phyloP scores from a whole-genome alignment of 2,888 invertebrate genomes.

The Odontocerum albicorne region DNA sequence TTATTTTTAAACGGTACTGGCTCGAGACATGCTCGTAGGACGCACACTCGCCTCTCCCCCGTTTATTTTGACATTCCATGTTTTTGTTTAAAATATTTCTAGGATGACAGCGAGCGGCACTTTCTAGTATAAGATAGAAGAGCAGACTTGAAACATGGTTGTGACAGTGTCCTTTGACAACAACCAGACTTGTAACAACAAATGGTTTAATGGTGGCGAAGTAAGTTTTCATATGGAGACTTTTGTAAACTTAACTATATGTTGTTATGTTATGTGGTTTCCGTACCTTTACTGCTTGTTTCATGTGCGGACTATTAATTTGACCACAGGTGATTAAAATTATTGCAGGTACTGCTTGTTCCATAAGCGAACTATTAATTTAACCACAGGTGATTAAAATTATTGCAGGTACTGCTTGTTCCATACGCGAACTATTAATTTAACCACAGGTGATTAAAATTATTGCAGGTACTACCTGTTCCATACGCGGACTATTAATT shows the following conservation, averaged over 20 bases:
- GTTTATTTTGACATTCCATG: constrained; percentile 1
- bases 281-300: no score
- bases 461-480: no score
- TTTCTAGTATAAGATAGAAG: no score
- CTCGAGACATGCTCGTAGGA: background rate
- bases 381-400: no score
- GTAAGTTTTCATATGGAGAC: constrained; percentile 6
- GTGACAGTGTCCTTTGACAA: constrained; percentile 19
- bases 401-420: no score
- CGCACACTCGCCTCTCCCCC: background rate
- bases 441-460: no score
- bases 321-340: no score
- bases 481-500: no score
- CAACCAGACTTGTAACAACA: constrained; percentile 3
- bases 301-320: no score
- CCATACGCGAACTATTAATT: no score
- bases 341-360: no score
- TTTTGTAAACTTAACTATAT: background rate
- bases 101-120: background rate
- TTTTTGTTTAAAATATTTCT: background rate
- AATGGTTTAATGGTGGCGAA: constrained; percentile 4
- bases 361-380: no score
- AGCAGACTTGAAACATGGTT: constrained; percentile 7
- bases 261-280: background rate
- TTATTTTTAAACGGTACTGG: constrained; percentile 6